Conservation (phyloP, 1,140 invertebrate genomes). For the Schlechtendalia chinensis region DNA sequence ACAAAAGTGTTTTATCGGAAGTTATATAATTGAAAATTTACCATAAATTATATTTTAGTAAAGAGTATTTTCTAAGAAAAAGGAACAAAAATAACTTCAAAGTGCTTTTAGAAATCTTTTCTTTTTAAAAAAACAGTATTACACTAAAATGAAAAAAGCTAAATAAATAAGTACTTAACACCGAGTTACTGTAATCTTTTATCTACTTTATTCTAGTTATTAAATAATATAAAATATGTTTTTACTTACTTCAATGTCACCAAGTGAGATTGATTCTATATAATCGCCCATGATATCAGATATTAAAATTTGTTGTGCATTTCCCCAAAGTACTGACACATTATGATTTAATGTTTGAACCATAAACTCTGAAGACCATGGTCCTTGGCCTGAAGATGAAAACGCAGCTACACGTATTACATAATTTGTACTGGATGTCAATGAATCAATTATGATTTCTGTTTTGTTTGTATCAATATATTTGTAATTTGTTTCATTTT, state of each 20-base stretch:
- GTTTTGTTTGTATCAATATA: constrained; percentile 63
- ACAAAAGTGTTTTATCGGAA: too few species aligned
- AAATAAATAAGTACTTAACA: too few species aligned
- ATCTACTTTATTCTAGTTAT: background rate
- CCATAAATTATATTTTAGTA: too few species aligned
- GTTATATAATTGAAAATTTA: too few species aligned
- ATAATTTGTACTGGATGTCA: constrained; percentile 74
- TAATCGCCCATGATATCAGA: constrained; percentile 68
- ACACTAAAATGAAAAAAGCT: too few species aligned
- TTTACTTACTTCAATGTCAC: background rate
- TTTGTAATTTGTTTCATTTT: constrained; percentile 58
- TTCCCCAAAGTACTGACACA: constrained; percentile 67
- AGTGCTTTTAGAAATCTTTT: too few species aligned
- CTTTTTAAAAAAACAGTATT: too few species aligned
- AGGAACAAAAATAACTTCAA: too few species aligned
- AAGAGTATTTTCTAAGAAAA: too few species aligned
- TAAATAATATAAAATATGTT: background rate
- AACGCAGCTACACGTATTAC: constrained; percentile 74
- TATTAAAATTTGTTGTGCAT: constrained; percentile 66
- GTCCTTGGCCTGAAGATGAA: constrained; percentile 72
- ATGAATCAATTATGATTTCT: constrained; percentile 64
- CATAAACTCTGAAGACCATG: constrained; percentile 75
- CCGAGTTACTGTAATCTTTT: background rate
- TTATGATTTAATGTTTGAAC: constrained; percentile 65
- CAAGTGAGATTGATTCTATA: constrained; percentile 58